phyloP scores from a whole-genome alignment of 2,797 vertebrate genomes.

The Kryptolebias ocellatus region DNA sequence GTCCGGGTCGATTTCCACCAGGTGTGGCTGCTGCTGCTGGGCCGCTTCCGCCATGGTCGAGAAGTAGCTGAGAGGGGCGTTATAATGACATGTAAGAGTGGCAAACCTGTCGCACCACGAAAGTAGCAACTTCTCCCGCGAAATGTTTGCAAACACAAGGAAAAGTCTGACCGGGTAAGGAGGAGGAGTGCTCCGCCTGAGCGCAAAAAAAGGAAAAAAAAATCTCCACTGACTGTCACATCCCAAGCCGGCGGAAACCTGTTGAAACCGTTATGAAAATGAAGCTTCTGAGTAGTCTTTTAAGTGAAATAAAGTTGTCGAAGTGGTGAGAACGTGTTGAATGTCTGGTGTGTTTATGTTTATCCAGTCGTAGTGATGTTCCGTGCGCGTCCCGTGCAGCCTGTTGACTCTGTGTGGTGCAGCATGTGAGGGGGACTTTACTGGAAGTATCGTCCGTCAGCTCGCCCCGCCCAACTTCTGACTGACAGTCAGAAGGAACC shows the following conservation, averaged over 20 bases:
- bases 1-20: slow-evolving; percentile 96
- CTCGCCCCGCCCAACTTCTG: slow-evolving; percentile 74
- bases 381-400: slow-evolving; percentile 55
- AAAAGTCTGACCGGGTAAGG: slow-evolving; percentile 41
- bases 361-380: slow-evolving; percentile 54
- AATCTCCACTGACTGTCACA: slow-evolving; percentile 57
- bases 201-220: slow-evolving; percentile 21
- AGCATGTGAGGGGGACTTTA: slow-evolving; percentile 77
- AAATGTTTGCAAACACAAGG: slow-evolving; percentile 44
- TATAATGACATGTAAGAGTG: slow-evolving; percentile 74
- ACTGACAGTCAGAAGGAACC: slow-evolving; percentile 73
- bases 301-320: slow-evolving; percentile 18
- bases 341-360: slow-evolving; percentile 47
- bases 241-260: slow-evolving; percentile 51
- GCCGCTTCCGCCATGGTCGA: slow-evolving; percentile 89
- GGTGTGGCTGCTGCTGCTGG: slow-evolving; percentile 84
- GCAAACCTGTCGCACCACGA: slow-evolving; percentile 31
- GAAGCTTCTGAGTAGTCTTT: slow-evolving; percentile 5
- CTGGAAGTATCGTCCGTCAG: slow-evolving; percentile 85
- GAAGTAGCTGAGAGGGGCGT: slow-evolving; percentile 52
- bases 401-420: slow-evolving; percentile 78
- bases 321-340: slow-evolving; percentile 15
- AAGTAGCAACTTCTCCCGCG: slow-evolving; percentile 44
- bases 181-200: slow-evolving; percentile 40
- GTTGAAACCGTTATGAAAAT: slow-evolving; percentile 6